Conservation (phyloP, 2,113 vertebrate species). For the Syngnathus floridae region DNA sequence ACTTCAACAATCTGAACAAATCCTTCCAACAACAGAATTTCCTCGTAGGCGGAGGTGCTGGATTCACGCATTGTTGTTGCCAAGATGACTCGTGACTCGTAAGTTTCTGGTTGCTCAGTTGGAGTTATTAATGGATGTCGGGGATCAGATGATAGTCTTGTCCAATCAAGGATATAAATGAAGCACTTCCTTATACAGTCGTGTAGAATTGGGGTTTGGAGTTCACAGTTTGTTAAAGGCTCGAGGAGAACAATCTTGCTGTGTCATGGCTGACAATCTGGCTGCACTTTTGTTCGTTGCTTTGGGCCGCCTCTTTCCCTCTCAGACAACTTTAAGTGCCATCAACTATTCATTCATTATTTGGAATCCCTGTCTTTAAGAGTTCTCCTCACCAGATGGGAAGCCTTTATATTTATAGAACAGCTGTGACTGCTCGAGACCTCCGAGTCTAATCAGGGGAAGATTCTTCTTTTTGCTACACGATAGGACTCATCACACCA, state of each 20-base stretch:
- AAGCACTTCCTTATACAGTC: background rate
- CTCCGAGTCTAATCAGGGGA: constrained; percentile 15
- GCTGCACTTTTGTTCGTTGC: background rate
- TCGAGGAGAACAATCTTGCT: background rate
- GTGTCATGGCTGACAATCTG: background rate
- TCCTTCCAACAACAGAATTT: constrained; percentile 2
- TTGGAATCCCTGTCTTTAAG: constrained; percentile 5
- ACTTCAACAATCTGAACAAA: constrained; percentile 10
- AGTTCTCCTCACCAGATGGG: constrained; percentile 8
- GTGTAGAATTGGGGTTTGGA: constrained; percentile 3
- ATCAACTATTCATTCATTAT: constrained; percentile 41
- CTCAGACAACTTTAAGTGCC: constrained; percentile 18
- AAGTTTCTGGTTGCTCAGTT: constrained; percentile 32
- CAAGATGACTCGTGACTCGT: constrained; percentile 62
- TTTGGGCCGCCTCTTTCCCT: background rate
- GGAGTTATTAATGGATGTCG: background rate
- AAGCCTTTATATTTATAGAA: constrained; percentile 42
- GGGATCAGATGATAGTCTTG: background rate
- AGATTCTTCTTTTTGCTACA: constrained; percentile 19
- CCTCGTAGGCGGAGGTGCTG: constrained; percentile 26
- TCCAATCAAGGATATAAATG: background rate
- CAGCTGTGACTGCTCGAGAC: constrained; percentile 17
- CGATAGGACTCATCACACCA: constrained; percentile 2
- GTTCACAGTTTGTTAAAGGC: background rate
- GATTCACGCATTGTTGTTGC: constrained; percentile 17